phyloP scores from a whole-genome alignment of 2,888 invertebrate genomes.

The Notocelia uddmanniana region DNA sequence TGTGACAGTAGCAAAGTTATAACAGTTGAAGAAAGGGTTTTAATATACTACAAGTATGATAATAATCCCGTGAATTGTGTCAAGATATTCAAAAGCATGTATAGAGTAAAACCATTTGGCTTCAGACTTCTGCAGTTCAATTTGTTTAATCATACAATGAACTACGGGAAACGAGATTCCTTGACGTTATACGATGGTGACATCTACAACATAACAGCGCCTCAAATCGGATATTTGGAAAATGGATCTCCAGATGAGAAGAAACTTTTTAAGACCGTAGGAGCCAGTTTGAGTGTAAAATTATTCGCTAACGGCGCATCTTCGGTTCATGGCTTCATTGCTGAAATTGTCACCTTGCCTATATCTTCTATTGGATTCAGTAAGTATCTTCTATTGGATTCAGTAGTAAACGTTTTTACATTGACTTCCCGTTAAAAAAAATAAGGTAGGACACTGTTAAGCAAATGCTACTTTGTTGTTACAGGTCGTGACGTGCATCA shows the following conservation, averaged over 20 bases:
- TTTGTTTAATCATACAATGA: constrained; percentile 94
- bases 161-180: constrained; percentile 93
- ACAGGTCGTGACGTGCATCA: constrained; percentile 96
- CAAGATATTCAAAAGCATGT: constrained; percentile 96
- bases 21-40: constrained; percentile 93
- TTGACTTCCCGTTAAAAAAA: background rate
- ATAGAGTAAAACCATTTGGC: constrained; percentile 94
- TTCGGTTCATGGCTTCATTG: constrained; percentile 97
- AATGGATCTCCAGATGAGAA: constrained; percentile 90
- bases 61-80: constrained; percentile 98
- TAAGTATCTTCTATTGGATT: constrained; percentile 83
- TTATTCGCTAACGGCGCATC: constrained; percentile 98
- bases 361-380: constrained; percentile 96
- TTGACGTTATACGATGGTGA: constrained; percentile 96
- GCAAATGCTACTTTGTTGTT: constrained; percentile 52
- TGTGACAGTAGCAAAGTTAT: constrained; percentile 98
- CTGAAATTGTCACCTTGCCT: constrained; percentile 97
- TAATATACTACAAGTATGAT: constrained; percentile 98
- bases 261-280: constrained; percentile 90
- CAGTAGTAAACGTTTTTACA: too few species aligned
- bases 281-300: constrained; percentile 94
- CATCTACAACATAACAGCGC: constrained; percentile 93
- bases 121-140: constrained; percentile 96
- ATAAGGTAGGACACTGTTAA: background rate
- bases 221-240: constrained; percentile 89